phyloP scores from a whole-genome alignment of 2,888 invertebrate species.

The Patella caerulea region DNA sequence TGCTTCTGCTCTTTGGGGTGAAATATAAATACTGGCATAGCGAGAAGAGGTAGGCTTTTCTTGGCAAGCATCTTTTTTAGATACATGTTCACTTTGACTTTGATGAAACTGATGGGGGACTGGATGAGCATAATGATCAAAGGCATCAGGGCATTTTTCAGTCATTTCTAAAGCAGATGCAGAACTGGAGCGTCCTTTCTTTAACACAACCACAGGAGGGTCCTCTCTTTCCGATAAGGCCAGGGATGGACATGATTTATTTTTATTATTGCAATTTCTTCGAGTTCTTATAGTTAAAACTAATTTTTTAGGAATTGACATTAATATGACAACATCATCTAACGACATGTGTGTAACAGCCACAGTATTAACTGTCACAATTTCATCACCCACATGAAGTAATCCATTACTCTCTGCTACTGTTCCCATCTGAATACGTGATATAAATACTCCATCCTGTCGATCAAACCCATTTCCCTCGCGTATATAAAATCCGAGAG shows the following conservation, averaged over 20 bases:
- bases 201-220: constrained; percentile 65
- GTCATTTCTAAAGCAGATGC: constrained; percentile 65
- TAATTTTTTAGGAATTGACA: constrained; percentile 97
- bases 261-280: constrained; percentile 61
- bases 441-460: constrained; percentile 97
- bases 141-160: constrained; percentile 64
- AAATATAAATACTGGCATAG: constrained; percentile 65
- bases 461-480: constrained; percentile 99
- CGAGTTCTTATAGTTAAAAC: constrained; percentile 85
- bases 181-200: constrained; percentile 64
- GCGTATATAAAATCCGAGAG: constrained; percentile 95
- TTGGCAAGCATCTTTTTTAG: constrained; percentile 47
- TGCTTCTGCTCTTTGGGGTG: constrained; percentile 63
- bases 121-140: constrained; percentile 46
- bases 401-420: constrained; percentile 98
- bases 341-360: constrained; percentile 98
- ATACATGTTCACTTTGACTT: constrained; percentile 35
- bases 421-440: constrained; percentile 93
- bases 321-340: constrained; percentile 99
- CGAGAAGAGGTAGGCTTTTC: constrained; percentile 51
- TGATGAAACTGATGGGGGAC: constrained; percentile 44
- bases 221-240: constrained; percentile 63
- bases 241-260: constrained; percentile 64
- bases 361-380: constrained; percentile 96
- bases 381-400: constrained; percentile 97